Conservation (phyloP, 23 tunicate species). For the Aplidium turbinatum region DNA sequence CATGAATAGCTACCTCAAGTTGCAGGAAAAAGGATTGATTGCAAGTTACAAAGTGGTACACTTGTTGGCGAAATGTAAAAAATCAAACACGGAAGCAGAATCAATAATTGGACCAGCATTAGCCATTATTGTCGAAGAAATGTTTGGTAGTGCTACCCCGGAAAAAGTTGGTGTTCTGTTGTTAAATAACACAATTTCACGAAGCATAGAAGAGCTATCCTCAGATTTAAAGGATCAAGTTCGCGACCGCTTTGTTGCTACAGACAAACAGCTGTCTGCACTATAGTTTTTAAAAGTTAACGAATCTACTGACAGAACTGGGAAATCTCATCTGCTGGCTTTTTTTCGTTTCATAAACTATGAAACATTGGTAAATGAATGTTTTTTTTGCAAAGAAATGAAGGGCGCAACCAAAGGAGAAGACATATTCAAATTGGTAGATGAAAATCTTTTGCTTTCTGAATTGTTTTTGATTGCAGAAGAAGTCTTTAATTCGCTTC, state of each 20-base stretch:
- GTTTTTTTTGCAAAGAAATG: constrained; percentile 69
- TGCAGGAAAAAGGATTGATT: constrained; percentile 67
- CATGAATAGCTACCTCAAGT: constrained; percentile 61
- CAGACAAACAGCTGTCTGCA: constrained; percentile 40
- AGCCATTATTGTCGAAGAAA: constrained; percentile 62
- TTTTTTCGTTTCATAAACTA: constrained; percentile 60
- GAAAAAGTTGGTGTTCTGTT: constrained; percentile 58
- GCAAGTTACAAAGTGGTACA: constrained; percentile 66
- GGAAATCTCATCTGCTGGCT: constrained; percentile 68
- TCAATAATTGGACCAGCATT: constrained; percentile 66
- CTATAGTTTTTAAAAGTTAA: constrained; percentile 56
- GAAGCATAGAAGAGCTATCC: constrained; percentile 54
- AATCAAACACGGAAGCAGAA: constrained; percentile 69
- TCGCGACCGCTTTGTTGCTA: constrained; percentile 58
- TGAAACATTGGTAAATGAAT: constrained; percentile 53
- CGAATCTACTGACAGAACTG: constrained; percentile 61
- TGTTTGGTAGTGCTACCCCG: constrained; percentile 58
- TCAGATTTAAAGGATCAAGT: constrained; percentile 54
- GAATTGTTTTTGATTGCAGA: too few species aligned
- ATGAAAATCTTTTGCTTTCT: constrained; percentile 51
- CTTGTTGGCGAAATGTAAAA: constrained; percentile 66
- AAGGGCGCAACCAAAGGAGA: constrained; percentile 57
- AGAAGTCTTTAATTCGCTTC: too few species aligned
- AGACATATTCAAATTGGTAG: constrained; percentile 50
- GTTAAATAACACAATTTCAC: constrained; percentile 47